Evolutionary conservation across 2,113 vertebrate species (phyloP).

Genomic region (Nycticebus coucang): DNA sequence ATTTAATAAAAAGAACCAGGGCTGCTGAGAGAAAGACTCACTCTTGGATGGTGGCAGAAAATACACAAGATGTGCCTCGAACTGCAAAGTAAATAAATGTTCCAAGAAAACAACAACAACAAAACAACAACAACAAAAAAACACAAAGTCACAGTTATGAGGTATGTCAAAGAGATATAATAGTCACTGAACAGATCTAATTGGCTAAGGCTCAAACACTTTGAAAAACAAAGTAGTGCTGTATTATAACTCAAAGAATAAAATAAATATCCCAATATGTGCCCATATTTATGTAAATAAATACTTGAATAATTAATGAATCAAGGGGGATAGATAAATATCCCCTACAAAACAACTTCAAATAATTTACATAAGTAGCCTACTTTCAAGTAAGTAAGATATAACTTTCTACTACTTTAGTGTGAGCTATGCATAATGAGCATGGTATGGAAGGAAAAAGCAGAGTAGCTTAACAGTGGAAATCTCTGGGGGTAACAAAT

Average conservation of each 20-base stretch:
- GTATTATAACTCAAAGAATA: not conserved
- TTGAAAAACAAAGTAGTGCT: not conserved
- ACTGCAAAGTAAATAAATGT: not conserved
- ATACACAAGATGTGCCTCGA: not conserved
- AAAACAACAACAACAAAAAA: too few species aligned
- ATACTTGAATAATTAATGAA: not conserved
- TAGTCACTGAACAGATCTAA: not conserved
- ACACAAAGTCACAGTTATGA: not conserved
- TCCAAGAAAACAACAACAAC: not conserved
- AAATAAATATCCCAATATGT: not conserved
- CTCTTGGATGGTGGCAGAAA: not conserved
- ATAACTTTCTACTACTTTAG: not conserved
- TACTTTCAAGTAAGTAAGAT: not conserved
- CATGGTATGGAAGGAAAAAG: not conserved
- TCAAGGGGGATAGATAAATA: not conserved
- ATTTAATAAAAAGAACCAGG: not conserved
- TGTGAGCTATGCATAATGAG: too few species aligned
- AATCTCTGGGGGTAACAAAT: too few species aligned
- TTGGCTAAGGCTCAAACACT: not conserved
- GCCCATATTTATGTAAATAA: not conserved
- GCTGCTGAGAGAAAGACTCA: not conserved
- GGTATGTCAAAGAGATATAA: not conserved
- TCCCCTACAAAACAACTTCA: not conserved
- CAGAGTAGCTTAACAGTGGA: not conserved
- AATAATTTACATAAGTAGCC: not conserved